phyloP scores from a whole-genome alignment of 2,113 vertebrate genomes.

The Natator depressus region DNA sequence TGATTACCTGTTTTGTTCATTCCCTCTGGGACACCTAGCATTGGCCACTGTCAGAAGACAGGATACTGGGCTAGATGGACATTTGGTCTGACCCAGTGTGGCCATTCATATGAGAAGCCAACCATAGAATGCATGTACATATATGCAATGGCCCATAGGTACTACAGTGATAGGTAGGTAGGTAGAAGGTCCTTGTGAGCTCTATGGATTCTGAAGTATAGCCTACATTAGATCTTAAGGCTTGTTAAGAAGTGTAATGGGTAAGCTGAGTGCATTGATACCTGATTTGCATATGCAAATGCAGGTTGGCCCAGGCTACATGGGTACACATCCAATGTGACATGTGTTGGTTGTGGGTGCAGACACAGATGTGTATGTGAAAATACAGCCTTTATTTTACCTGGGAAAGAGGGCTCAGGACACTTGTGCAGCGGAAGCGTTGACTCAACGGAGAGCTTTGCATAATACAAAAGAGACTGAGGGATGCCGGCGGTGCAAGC shows the following conservation, averaged over 20 bases:
- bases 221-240: background rate
- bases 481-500: background rate
- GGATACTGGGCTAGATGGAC: no score
- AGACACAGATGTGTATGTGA: background rate
- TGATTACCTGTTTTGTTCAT: no score
- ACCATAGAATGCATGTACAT: background rate
- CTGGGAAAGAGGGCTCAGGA: background rate
- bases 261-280: background rate
- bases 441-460: background rate
- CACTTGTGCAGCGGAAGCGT: background rate
- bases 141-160: background rate
- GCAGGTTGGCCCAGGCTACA: background rate
- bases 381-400: background rate
- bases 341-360: background rate
- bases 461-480: background rate
- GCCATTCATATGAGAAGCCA: background rate
- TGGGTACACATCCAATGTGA: background rate
- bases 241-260: background rate
- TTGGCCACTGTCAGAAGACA: no score
- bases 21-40: no score
- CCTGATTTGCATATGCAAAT: background rate
- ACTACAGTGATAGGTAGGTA: background rate
- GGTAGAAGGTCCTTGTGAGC: background rate
- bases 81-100: no score
- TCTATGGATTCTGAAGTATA: background rate